Percentiles rank a stretch among this genome's conserved stretches.
phyloP scores from a whole-genome alignment of 2,888 invertebrate species.

The Leptodirus hochenwartii region DNA sequence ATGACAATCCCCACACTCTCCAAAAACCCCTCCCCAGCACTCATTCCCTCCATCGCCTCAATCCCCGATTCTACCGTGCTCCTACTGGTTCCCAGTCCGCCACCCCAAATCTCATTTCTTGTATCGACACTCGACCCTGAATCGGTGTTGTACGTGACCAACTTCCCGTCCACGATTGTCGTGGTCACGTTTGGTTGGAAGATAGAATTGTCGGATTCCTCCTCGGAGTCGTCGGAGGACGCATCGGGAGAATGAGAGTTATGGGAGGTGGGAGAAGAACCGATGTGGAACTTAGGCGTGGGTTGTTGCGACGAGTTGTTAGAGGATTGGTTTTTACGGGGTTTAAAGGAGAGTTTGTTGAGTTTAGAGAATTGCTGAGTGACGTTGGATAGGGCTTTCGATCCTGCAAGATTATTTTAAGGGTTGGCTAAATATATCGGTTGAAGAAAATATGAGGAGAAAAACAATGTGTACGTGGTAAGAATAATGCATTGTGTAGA shows the following conservation, averaged over 20 bases:
- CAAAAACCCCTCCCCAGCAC: constrained; percentile 30
- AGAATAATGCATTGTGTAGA: too few species aligned
- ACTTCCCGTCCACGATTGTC: too few species aligned
- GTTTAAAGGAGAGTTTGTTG: constrained; percentile 48
- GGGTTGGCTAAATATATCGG: too few species aligned
- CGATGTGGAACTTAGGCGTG: constrained; percentile 31
- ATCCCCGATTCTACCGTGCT: constrained; percentile 18
- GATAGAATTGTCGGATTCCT: constrained; percentile 41
- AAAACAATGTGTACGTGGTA: too few species aligned
- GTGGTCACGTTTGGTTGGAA: constrained; percentile 22
- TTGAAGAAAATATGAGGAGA: too few species aligned
- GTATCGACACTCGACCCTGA: constrained; percentile 12
- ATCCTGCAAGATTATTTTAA: constrained; percentile 33
- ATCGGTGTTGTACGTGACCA: too few species aligned
- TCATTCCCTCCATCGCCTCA: constrained; percentile 22
- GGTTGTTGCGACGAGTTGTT: constrained; percentile 22
- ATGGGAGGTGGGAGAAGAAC: constrained; percentile 28
- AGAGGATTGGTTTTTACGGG: constrained; percentile 21
- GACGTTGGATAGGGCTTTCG: constrained; percentile 72
- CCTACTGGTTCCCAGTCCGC: too few species aligned
- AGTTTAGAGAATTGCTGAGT: constrained; percentile 74
- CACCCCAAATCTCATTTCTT: too few species aligned
- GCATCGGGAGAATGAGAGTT: constrained; percentile 22
- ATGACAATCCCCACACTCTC: constrained; percentile 50
- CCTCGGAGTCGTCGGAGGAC: constrained; percentile 37